phyloP scores from a whole-genome alignment of 1,140 invertebrate genomes.

The Drosophila saltans region DNA sequence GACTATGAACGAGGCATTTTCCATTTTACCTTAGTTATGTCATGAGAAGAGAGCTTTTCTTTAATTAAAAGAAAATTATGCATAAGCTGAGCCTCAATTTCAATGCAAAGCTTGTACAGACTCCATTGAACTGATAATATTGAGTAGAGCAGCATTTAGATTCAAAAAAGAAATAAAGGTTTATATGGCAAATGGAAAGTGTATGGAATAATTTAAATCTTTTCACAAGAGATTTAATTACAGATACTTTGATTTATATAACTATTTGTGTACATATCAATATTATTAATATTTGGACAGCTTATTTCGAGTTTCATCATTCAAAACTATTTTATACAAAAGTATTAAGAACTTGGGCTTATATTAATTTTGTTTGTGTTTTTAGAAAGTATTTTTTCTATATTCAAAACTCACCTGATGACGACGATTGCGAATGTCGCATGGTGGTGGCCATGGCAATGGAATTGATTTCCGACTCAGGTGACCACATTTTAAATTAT shows the following conservation, averaged over 20 bases:
- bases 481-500: slow-evolving; percentile 77
- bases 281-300: too few species aligned
- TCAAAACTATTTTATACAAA: too few species aligned
- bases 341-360: too few species aligned
- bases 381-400: background rate
- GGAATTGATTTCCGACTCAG: slow-evolving; percentile 83
- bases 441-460: slow-evolving; percentile 84
- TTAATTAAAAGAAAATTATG: slow-evolving; percentile 5
- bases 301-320: too few species aligned
- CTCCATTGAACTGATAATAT: background rate
- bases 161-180: background rate
- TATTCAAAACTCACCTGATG: slow-evolving; percentile 81
- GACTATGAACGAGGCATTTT: background rate
- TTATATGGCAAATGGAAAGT: background rate
- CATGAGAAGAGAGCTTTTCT: background rate
- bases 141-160: background rate
- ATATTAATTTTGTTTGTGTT: too few species aligned
- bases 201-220: too few species aligned
- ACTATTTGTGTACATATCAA: too few species aligned
- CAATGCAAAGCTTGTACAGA: background rate
- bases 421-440: slow-evolving; percentile 83
- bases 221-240: too few species aligned
- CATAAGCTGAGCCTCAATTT: background rate
- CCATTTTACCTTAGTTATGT: slow-evolving; percentile 5
- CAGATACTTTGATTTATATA: too few species aligned